Evolutionary conservation across 2,888 invertebrate species (phyloP).

Genomic region (Aphelenchoides bicaudatus): DNA sequence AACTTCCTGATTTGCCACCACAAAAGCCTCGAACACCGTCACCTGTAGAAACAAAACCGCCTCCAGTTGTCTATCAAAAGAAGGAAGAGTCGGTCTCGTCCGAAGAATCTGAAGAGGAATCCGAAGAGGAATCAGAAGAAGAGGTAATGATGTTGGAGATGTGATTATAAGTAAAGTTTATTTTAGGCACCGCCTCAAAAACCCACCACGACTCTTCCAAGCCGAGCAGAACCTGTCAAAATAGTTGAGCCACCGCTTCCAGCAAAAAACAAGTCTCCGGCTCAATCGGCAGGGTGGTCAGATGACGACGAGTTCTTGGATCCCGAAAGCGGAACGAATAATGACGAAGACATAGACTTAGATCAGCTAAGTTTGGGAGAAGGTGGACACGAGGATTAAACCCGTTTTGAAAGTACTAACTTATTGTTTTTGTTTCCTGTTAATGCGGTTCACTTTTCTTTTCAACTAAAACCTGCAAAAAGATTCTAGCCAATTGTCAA

Average conservation of each 20-base stretch:
- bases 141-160: background rate
- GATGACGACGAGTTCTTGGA: conserved; percentile 51
- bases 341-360: conserved; percentile 46
- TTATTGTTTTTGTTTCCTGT: no score
- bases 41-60: background rate
- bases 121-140: conserved; percentile 15
- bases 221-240: conserved; percentile 9
- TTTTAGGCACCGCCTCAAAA: background rate
- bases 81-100: conserved; percentile 2
- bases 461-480: no score
- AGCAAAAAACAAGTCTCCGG: conserved; percentile 23
- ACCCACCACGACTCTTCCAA: background rate
- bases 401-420: conserved; percentile 1
- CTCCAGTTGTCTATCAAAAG: no score
- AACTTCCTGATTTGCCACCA: conserved; percentile 14
- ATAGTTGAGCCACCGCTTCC: background rate
- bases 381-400: conserved; percentile 32
- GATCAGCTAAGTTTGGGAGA: conserved; percentile 53
- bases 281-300: conserved; percentile 29
- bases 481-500: no score
- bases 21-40: conserved; percentile 9
- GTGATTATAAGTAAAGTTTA: background rate
- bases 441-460: no score
- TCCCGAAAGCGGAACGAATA: conserved; percentile 25
- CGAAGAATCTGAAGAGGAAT: conserved; percentile 22